Evolutionary conservation across 2,888 invertebrate genomes (phyloP).

Genomic region (Autographa pulchrina): DNA sequence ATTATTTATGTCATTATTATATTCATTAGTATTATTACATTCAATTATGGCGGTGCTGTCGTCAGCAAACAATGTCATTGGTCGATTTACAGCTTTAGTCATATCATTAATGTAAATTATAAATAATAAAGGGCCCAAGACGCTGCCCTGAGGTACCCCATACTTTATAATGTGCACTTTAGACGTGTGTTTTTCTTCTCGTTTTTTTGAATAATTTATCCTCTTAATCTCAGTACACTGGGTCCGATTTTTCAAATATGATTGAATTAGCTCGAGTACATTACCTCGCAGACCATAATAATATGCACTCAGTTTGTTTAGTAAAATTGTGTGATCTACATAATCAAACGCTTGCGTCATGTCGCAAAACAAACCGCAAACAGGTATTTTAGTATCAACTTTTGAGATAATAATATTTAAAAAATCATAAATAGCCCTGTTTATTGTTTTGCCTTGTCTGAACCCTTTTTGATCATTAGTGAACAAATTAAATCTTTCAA

Average conservation of each 20-base stretch:
- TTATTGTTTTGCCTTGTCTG: neutral
- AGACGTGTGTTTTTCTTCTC: no score
- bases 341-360: constrained; percentile 46
- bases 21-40: neutral
- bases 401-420: constrained; percentile 14
- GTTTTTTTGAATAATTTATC: neutral
- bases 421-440: constrained; percentile 15
- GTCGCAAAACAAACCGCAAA: constrained; percentile 34
- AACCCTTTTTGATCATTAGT: constrained; percentile 3
- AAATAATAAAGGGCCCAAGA: neutral
- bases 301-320: constrained; percentile 30
- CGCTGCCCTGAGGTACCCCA: no score
- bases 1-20: neutral
- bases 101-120: neutral
- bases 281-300: constrained; percentile 35
- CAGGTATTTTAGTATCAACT: constrained; percentile 23
- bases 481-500: constrained; percentile 8
- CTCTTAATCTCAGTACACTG: constrained; percentile 6
- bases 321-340: constrained; percentile 34
- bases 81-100: neutral
- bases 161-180: no score
- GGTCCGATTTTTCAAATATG: constrained; percentile 23
- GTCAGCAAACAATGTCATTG: neutral
- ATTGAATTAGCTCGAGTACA: constrained; percentile 25
- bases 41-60: neutral